Base-by-base conservation (phyloP, 1,140 invertebrate species). In the Laodelphax striatellus region DNA sequence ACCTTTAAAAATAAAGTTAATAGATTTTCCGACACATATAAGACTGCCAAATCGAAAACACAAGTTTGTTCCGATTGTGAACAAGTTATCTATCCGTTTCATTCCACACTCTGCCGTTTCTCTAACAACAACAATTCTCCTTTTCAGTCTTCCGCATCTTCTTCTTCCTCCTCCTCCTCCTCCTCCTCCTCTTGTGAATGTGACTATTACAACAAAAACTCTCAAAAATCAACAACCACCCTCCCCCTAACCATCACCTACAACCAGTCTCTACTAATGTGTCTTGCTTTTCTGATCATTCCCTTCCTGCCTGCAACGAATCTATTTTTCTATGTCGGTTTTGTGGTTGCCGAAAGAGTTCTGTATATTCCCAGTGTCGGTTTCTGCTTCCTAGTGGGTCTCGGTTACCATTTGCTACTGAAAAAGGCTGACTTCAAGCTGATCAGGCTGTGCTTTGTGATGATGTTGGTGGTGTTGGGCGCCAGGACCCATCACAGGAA, bases 341-440 rank as follows among this genome's bases (percentile, higher is more conserved):
- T 98, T 72, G 94, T 97, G 24, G 89, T 98, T 6, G 95, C 95
- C 34, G 95, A 98, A 75, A 79, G 95, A 63, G 88, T 98, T 56
- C 79, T 97, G 22, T 98, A 98, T 73, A 81, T 96, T 69, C 94
- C 95, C 24, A 97, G 92, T 73, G 89, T 97, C 65, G 96, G 96
- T 34, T 94, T 89, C 73, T 97, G 92, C 75, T 79, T 98, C 63
- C 76, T 97, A 44, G 75, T 93, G 14, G 91, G 88, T 16, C 77
- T 91, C 41, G 89, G 86, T 5, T 68, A 64, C 21, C 52, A 63
- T 2, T 52, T 65, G n/a, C 56, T 67, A 5, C 71, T 75, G 42
- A 67, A 66, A 42, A 67, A 71, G 31, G 70, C 72, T 6, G 71
- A 69, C 10, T 68, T 69, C 50, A 69, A 68, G 60, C 62, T 65